Percentiles rank a stretch among this genome's conserved stretches.
These are phyloP conservation scores for Chloropsis hardwickii DNA, from an alignment of 2,113 vertebrate genomes.

Conservation along the genomic window DNA sequence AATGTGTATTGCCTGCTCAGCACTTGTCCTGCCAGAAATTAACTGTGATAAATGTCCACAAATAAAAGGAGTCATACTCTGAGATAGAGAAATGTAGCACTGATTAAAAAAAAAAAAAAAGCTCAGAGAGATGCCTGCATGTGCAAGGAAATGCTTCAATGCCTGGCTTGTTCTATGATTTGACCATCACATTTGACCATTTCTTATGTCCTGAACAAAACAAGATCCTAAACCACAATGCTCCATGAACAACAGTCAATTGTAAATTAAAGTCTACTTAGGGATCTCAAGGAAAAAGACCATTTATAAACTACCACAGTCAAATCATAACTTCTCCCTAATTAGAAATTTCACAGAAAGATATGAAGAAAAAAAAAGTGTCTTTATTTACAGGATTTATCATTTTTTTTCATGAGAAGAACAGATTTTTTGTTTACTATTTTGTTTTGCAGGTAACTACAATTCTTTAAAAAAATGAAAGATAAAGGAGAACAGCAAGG, in stretches of 20 bases:
- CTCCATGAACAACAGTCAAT: background rate
- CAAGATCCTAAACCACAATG: background rate
- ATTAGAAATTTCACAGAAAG: background rate
- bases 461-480: background rate
- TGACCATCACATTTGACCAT: background rate
- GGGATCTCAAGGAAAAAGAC: background rate
- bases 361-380: background rate
- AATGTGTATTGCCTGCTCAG: background rate
- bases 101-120: background rate
- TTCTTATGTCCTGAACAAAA: background rate
- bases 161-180: background rate
- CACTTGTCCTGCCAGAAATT: background rate
- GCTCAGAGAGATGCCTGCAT: background rate
- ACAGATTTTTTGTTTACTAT: background rate
- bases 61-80: background rate
- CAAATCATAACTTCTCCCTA: background rate
- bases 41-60: background rate
- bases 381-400: background rate
- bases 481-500: accelerated
- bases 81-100: background rate
- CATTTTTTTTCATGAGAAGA: background rate
- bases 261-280: background rate
- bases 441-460: background rate
- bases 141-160: background rate
- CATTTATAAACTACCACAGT: background rate